Evolutionary conservation across 2,113 vertebrate genomes (phyloP), one percentile per base, ranked within the genome.

Genomic region (Corythornis vintsioides): DNA sequence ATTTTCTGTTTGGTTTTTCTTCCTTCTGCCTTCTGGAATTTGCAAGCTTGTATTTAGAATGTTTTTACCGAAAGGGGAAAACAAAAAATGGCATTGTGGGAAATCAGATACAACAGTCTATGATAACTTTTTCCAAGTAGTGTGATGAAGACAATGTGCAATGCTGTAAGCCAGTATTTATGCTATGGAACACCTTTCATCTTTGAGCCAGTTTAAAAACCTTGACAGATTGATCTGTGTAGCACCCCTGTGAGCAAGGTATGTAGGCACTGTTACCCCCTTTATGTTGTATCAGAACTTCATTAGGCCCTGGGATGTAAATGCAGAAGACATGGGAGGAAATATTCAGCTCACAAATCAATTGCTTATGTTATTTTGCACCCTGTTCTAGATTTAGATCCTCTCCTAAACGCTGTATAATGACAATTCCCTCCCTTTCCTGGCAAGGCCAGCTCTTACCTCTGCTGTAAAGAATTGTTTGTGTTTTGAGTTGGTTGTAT

Each of bases 211-310:
- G 45, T 59, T 90, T 40, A 52, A 75, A 95, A 83, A 33, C 25
- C 64, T 59, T 40, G 28, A 12, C 55, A 70, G 77, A 43, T 11
- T 80, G 86, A 26, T 86, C 65, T 86, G 42, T 1, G 10, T 26
- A 67, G 63, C 73, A 91, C n/a, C 70, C 64, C 31, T 38, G 19
- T 1, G 6, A 57, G 55, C 0, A 1, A 90, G 65, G 66, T 57
- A 28, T 26, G 66, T 57, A n/a, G 75, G 73, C 52, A 48, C 35
- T 69, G 33, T 91, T 59, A 47, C 28, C 53, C 35, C 60, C 74
- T 73, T 80, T 79, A 4, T 29, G 29, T 86, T 61, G 10, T 50
- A 88, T 61, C 66, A 91, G 72, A 95, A 90, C 90, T 80, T 93
- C 45, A 70, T 90, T 90, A 66, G 65, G 55, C 45, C 29, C 53